Base-by-base conservation (phyloP, 2,888 invertebrate species). In the Lypha dubia region DNA sequence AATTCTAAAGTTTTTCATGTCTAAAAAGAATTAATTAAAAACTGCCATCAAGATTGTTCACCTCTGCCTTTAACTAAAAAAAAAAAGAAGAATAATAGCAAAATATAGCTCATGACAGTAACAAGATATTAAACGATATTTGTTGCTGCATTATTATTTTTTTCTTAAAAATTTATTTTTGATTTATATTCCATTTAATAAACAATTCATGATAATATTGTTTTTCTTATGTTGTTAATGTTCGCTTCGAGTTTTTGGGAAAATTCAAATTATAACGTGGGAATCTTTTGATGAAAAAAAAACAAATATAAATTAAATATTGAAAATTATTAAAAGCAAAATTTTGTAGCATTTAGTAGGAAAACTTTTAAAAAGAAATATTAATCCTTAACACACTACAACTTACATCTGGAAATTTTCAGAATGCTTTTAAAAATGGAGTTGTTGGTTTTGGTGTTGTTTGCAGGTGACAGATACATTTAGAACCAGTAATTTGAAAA, bases 221-320 rank as follows among this genome's bases (percentile, higher is more conserved):
- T 67, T 17, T 70, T 70, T 46, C 51, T 49, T 41, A n/a, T 46
- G 13, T 49, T 17, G n/a, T 4, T 24, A 44, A 68, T 1, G 11
- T n/a, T 49, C 5, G 20, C 51, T 79, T 71, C n/a, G 8, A 44
- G 17, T 65, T 74, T 79, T 84, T 84, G 56, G 62, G 63, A 74
- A 77, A 75, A 80, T 35, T 80, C 60, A 77, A 81, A 81, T 68
- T 84, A 81, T 79, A 84, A 84, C 84, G 84, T 84, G 84, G 84
- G 84, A 84, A 84, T 77, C 62, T 77, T 62, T 63, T 44, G 8
- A 17, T 38, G 49, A 28, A 53, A 71, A 49, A 4, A 46, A 49
- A 44, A 56, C 35, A 24, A 44, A 74, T 28, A 1, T 38, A 28
- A 4, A 38, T 35, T 38, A 24, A 20, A 56, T 24, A 38, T 20